These are phyloP conservation scores for human DNA, from an alignment of 2,113 vertebrate species.

Conservation along the genomic window DNA sequence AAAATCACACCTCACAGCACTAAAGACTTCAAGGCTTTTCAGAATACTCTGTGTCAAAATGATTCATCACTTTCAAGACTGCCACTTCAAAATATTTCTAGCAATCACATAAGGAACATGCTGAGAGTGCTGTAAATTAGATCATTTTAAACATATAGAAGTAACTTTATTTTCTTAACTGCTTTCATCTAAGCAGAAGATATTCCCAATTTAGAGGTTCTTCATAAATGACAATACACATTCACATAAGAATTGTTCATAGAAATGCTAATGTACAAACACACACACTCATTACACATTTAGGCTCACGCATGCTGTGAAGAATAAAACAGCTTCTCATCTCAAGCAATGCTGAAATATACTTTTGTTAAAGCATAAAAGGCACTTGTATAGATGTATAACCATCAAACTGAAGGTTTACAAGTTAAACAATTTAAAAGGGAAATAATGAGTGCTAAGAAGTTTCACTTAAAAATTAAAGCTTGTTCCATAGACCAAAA, in stretches of 20 bases:
- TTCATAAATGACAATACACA: slow-evolving; percentile 29
- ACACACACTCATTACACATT: neutral
- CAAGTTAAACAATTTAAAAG: neutral
- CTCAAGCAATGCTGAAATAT: neutral
- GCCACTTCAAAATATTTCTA: neutral
- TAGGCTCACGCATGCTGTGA: neutral
- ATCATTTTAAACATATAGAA: neutral
- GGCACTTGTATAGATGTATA: neutral
- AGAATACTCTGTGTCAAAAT: neutral
- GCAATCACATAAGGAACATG: neutral
- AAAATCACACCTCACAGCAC: slow-evolving; percentile 17
- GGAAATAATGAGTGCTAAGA: slow-evolving; percentile 1
- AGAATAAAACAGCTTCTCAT: neutral
- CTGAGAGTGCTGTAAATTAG: neutral
- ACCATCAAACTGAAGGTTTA: neutral
- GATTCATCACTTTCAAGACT: slow-evolving; percentile 32
- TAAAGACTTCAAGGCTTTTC: neutral
- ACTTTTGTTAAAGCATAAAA: neutral
- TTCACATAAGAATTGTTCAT: neutral
- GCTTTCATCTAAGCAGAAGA: neutral
- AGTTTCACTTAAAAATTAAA: slow-evolving; percentile 19
- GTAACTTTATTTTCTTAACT: neutral
- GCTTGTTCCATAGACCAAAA: neutral
- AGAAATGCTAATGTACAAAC: neutral
- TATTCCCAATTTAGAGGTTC: neutral